phyloP scores from a whole-genome alignment of 2,888 invertebrate genomes.

The Augochlorella aurata region DNA sequence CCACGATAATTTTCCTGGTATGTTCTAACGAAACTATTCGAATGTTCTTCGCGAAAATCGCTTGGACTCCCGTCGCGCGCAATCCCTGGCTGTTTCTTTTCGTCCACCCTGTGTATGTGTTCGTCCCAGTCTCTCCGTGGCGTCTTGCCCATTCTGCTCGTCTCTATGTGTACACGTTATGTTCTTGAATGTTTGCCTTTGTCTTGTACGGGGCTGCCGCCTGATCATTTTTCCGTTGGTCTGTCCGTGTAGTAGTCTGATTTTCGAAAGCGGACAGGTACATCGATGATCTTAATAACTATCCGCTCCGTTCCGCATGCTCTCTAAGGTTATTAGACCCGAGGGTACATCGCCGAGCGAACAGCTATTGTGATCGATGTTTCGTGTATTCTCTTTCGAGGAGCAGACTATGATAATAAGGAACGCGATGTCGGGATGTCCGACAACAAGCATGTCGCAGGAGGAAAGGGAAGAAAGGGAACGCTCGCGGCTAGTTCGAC shows the following conservation, averaged over 20 bases:
- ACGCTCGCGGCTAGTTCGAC: slow-evolving; percentile 22
- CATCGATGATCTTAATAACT: neutral
- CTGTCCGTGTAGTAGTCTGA: slow-evolving; percentile 52
- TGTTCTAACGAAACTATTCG: no score
- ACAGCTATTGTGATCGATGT: neutral
- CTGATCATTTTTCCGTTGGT: slow-evolving; percentile 70
- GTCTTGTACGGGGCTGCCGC: slow-evolving; percentile 61
- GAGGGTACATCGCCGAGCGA: neutral
- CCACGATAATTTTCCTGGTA: no score
- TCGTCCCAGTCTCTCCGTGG: slow-evolving; percentile 34
- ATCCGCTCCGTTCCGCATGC: neutral
- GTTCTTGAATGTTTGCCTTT: slow-evolving; percentile 66
- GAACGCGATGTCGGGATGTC: neutral
- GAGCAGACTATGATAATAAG: neutral
- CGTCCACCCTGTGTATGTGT: slow-evolving; percentile 23
- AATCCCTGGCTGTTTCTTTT: slow-evolving; percentile 25
- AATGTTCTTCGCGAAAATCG: neutral
- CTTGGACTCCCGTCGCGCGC: slow-evolving; percentile 24
- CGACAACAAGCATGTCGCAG: slow-evolving; percentile 38
- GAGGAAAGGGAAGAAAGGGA: slow-evolving; percentile 29
- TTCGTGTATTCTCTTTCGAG: neutral
- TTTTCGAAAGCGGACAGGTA: neutral
- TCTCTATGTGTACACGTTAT: slow-evolving; percentile 48
- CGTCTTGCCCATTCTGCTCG: slow-evolving; percentile 45
- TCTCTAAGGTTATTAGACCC: neutral